These are phyloP conservation scores for Lepidonotus clava DNA, from an alignment of 2,888 invertebrate genomes.

Conservation along the genomic window DNA sequence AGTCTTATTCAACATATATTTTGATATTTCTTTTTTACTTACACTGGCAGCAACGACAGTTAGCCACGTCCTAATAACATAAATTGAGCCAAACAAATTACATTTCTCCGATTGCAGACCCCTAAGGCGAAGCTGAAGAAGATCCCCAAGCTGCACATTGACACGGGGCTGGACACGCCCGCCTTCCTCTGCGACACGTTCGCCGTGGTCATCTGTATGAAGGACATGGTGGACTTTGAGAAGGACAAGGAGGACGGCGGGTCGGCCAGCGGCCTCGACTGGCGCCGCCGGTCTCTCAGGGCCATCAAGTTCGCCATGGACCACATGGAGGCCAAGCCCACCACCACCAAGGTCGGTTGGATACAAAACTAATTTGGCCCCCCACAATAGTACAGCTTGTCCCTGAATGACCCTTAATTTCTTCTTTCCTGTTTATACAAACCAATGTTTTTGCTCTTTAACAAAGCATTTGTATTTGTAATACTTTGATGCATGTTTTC, in stretches of 20 bases:
- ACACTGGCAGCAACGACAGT: too few species aligned
- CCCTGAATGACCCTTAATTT: too few species aligned
- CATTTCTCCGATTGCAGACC: background rate
- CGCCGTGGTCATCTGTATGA: conserved; percentile 92
- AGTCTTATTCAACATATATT: too few species aligned
- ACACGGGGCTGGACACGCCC: conserved; percentile 88
- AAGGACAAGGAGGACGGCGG: conserved; percentile 66
- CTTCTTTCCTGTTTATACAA: too few species aligned
- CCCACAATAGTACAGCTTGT: too few species aligned
- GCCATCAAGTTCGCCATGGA: conserved; percentile 70
- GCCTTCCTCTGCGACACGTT: conserved; percentile 96
- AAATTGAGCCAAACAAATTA: background rate
- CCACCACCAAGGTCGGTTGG: conserved; percentile 88
- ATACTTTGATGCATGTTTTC: too few species aligned
- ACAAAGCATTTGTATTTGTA: too few species aligned
- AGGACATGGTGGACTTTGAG: conserved; percentile 92
- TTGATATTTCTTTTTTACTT: too few species aligned
- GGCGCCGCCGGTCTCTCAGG: conserved; percentile 33
- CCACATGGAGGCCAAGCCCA: conserved; percentile 82
- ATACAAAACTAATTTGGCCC: too few species aligned
- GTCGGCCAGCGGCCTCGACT: conserved; percentile 26
- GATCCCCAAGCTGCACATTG: conserved; percentile 77
- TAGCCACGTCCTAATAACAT: too few species aligned
- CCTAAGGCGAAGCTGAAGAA: conserved; percentile 33
- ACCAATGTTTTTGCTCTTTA: too few species aligned